A percentile compares a stretch with the other conserved stretches of the same genome.
Evolutionary conservation across 2,797 vertebrate genomes (phyloP).

Genomic region (Eutrigla gurnardus): DNA sequence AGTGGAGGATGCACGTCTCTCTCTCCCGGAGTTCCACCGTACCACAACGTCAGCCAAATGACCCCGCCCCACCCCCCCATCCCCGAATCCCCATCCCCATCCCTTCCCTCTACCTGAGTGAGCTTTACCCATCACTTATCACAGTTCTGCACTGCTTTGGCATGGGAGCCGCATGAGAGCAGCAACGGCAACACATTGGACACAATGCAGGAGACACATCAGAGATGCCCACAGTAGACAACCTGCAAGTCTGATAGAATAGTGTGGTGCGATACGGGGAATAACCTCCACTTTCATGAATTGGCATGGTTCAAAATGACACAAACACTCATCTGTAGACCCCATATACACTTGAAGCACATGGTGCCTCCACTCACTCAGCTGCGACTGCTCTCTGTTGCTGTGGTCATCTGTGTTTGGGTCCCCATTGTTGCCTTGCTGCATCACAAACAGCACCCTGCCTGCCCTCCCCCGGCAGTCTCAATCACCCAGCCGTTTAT

Average conservation of each 20-base stretch:
- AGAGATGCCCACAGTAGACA: background rate
- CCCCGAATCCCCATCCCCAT: background rate
- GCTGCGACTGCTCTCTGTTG: constrained; percentile 69
- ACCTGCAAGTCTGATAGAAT: background rate
- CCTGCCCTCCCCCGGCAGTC: constrained; percentile 24
- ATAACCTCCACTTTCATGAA: background rate
- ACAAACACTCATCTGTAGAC: background rate
- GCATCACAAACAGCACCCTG: constrained; percentile 45
- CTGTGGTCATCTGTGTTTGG: constrained; percentile 51
- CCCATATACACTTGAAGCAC: background rate
- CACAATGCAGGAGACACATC: background rate
- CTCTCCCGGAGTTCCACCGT: constrained; percentile 69
- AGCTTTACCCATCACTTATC: constrained; percentile 45
- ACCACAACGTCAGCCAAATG: constrained; percentile 65
- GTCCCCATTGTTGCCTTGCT: constrained; percentile 55
- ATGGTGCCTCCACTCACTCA: constrained; percentile 1
- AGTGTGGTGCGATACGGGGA: background rate
- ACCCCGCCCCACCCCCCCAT: constrained; percentile 1
- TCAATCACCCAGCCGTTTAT: constrained; percentile 21
- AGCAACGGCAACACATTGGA: constrained; percentile 36
- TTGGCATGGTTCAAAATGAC: background rate
- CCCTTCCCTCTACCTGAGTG: constrained; percentile 33
- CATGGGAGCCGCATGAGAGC: constrained; percentile 70
- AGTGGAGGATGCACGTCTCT: constrained; percentile 82
- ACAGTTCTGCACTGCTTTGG: constrained; percentile 73